Conservation (phyloP, 2,888 invertebrate species). For the Nemotelus pantherinus region DNA sequence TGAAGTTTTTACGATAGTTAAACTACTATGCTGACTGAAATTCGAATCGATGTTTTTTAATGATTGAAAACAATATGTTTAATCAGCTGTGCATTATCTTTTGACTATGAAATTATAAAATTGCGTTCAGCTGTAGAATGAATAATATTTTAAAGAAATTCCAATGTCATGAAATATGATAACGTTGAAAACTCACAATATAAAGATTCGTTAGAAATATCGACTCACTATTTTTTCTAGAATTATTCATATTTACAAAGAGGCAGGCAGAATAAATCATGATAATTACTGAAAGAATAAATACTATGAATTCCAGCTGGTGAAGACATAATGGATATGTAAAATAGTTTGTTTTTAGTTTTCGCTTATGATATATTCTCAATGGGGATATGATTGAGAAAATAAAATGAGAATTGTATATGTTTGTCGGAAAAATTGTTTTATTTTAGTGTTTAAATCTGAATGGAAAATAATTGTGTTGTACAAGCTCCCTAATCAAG, state of each 20-base stretch:
- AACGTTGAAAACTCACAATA: constrained; percentile 1
- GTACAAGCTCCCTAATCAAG: background rate
- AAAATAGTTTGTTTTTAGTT: constrained; percentile 26
- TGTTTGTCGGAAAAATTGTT: constrained; percentile 33
- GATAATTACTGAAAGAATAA: constrained; percentile 17
- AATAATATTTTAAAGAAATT: background rate
- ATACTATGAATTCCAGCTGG: background rate
- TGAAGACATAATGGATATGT: constrained; percentile 21
- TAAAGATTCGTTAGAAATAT: constrained; percentile 34
- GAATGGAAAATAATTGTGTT: background rate
- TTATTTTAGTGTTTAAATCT: background rate
- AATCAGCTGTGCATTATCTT: too few relatives aligned
- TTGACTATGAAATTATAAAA: too few relatives aligned
- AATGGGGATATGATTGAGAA: constrained; percentile 37
- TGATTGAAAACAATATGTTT: too few relatives aligned
- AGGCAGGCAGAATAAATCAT: constrained; percentile 12
- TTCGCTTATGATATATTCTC: constrained; percentile 35
- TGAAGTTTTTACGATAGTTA: too few relatives aligned
- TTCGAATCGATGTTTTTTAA: too few relatives aligned
- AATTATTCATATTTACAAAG: constrained; percentile 35
- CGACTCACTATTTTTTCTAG: constrained; percentile 41
- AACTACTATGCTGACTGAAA: too few relatives aligned
- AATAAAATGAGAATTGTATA: constrained; percentile 39
- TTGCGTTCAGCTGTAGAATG: too few relatives aligned
- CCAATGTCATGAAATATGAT: background rate